Evolutionary conservation across 2,888 invertebrate species (phyloP).

Genomic region (Osedax fenrisi): DNA sequence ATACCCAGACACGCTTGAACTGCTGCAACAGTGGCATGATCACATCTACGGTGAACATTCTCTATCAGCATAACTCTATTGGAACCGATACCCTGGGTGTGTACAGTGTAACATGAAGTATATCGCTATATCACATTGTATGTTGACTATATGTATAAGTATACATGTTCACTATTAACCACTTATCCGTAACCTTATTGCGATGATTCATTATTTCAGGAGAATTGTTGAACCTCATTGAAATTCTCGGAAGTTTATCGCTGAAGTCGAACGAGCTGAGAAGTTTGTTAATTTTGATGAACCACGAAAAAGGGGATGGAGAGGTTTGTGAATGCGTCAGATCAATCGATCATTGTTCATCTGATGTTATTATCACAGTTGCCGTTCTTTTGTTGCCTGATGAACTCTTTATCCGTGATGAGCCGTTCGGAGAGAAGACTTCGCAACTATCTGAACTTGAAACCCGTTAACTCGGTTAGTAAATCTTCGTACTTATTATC

Average conservation of each 20-base stretch:
- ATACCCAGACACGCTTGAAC: background rate
- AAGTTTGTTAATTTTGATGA: background rate
- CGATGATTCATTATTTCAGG: too few species aligned
- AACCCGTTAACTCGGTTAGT: background rate
- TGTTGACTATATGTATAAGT: too few species aligned
- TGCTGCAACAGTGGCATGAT: background rate
- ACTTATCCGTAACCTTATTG: too few species aligned
- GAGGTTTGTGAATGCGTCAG: too few species aligned
- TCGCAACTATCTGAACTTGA: background rate
- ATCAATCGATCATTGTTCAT: too few species aligned
- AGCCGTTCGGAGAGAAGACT: background rate
- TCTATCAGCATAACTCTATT: background rate
- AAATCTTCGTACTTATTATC: background rate
- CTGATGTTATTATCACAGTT: too few species aligned
- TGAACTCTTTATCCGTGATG: background rate
- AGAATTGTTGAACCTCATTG: background rate
- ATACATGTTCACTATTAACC: too few species aligned
- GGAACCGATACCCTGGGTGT: background rate
- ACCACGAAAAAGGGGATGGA: background rate
- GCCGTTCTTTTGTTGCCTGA: background rate
- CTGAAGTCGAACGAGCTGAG: background rate
- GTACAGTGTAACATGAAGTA: too few species aligned
- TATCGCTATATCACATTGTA: too few species aligned
- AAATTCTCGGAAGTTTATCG: background rate
- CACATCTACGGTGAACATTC: background rate